Percentiles rank a stretch among this genome's conserved stretches.
Evolutionary conservation across 2,797 vertebrate species (phyloP).

Genomic region (Protosalanx chinensis): DNA sequence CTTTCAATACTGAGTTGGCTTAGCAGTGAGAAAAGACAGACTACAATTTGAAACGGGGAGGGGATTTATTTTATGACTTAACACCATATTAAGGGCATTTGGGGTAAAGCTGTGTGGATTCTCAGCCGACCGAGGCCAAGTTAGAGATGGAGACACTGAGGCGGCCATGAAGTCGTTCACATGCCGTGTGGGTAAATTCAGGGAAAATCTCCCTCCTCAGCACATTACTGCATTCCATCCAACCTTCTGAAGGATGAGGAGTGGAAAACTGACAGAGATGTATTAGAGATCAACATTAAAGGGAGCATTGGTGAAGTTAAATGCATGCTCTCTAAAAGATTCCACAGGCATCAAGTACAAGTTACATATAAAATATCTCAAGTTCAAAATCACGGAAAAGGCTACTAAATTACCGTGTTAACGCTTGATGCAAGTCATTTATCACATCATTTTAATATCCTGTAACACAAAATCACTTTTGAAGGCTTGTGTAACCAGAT

Average conservation of each 20-base stretch:
- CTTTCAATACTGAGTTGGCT: constrained; percentile 57
- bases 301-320: not conserved
- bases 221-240: constrained; percentile 67
- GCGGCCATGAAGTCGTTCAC: constrained; percentile 27
- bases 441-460: too few species aligned
- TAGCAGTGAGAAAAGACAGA: constrained; percentile 34
- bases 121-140: constrained; percentile 7
- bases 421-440: too few species aligned
- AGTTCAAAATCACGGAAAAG: too few species aligned
- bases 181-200: constrained; percentile 4
- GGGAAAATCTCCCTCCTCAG: constrained; percentile 55
- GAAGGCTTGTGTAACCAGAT: too few species aligned
- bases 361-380: too few species aligned
- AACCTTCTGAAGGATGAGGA: constrained; percentile 50
- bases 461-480: too few species aligned
- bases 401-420: too few species aligned
- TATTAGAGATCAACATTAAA: constrained; percentile 18
- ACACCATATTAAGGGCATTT: not conserved
- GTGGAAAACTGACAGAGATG: constrained; percentile 26
- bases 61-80: constrained; percentile 59
- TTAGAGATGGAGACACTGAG: constrained; percentile 19
- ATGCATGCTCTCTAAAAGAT: too few species aligned
- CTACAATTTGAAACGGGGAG: constrained; percentile 35
- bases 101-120: constrained; percentile 14
- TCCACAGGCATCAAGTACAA: too few species aligned